Conservation (phyloP, 2,113 vertebrate species). For the Cavia porcellus region DNA sequence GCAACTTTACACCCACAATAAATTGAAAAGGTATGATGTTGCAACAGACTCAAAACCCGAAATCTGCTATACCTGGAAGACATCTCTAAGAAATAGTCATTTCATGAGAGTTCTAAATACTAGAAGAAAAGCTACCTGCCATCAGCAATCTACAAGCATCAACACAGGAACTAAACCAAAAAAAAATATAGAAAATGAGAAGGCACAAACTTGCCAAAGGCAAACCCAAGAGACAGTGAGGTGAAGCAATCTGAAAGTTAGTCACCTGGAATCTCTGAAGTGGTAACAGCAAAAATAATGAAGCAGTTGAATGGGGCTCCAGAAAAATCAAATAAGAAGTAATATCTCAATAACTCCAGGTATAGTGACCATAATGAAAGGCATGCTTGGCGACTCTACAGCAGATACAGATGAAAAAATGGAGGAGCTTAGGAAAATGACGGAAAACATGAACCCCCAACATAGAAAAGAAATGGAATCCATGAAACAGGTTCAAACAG, state of each 20-base stretch:
- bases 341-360: not conserved
- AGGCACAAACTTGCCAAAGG: not conserved
- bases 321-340: not conserved
- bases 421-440: not conserved
- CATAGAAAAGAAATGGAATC: not conserved
- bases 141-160: not conserved
- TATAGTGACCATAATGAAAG: not conserved
- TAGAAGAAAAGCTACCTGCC: not conserved
- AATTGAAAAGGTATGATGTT: not conserved
- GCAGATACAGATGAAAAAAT: not conserved
- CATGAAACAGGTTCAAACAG: not conserved
- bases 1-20: not conserved
- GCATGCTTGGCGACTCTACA: not conserved
- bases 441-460: not conserved
- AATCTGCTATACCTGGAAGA: not conserved
- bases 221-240: not conserved
- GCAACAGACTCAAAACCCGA: not conserved
- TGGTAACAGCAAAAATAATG: not conserved
- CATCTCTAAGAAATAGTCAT: not conserved
- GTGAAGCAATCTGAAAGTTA: not conserved
- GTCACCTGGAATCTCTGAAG: not conserved
- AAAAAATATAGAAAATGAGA: not conserved
- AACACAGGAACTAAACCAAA: not conserved
- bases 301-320: not conserved
- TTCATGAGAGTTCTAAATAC: not conserved